Evolutionary conservation across 2,113 vertebrate species (phyloP), one percentile per base, ranked within the genome.

Genomic region (Suricata suricatta): DNA sequence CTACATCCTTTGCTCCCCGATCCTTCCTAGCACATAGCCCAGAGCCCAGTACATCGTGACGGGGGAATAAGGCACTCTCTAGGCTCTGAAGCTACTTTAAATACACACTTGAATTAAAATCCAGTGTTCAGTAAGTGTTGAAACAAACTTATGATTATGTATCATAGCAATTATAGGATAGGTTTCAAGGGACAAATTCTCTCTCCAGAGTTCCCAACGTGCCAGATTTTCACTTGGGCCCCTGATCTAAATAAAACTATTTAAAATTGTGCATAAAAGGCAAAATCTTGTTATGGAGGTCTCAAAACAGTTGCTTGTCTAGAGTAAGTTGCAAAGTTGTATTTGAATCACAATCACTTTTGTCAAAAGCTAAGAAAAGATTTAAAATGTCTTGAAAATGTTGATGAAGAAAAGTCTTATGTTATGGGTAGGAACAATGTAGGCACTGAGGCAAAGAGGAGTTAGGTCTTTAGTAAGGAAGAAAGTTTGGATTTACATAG

Each of bases 291-390:
- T 60, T 88, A 71, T 77, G 87, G 23, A 60, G 23, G n/a, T 90
- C 81, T 95, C 52, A 71, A 50, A 66, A 80, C 12, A 54, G 29
- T 77, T 31, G 52, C 63, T 66, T 63, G 2, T 74, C 64, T 66
- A 91, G 27, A 88, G 23, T 17, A 96, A 57, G 9, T n/a, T 94
- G 33, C 72, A 52, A 95, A 54, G 13, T 47, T 91, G n/a, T 60
- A 72, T 95, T 64, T 89, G 47, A 88, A 21, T 88, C 57, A 38
- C 14, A 93, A 29, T 81, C 57, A 50, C 41, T 66, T 80, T 85
- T 47, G 38, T 90, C 80, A 87, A 89, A 77, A 91, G 21, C 82
- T 93, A 82, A 93, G 71, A 38, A 71, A 89, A 84, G 10, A 93
- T 38, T 52, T 85, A 71, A 90, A 47, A 92, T 23, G 8, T 54